Evolutionary conservation across 2,888 invertebrate genomes (phyloP), one percentile per base, ranked within the genome.

Genomic region (Drosophila aldrichi): DNA sequence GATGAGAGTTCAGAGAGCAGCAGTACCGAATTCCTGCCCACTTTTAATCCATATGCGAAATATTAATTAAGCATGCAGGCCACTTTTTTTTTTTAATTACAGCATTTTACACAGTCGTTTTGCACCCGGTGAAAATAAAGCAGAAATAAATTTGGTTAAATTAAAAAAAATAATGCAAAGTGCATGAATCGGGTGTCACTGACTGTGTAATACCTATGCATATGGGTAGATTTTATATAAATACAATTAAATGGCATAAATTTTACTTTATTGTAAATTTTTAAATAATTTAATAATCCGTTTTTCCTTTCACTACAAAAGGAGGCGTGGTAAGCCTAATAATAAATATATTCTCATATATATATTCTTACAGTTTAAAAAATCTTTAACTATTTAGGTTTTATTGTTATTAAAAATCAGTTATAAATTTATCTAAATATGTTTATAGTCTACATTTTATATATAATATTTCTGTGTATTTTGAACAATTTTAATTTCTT

Each of bases 1-100:
- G 32, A 32, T 32, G 10, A 22, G 22, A 32, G 22, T 14, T 16
- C 36, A 38, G 16, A 38, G 36, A 16, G 36, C 14, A 14, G 36
- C n/a, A n/a, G 34, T 46, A 38, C 10, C 29, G 52, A 44, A 66
- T 58, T 10, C 9, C 32, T 65, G 18, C 41, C 6, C 34, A 29
- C 20, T 38, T 44, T 40, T 56, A 57, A 49, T 51, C 22, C 34
- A 16, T 40, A 29, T 55, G n/a, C 25, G 12, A n/a, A 64, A 70
- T 57, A 64, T 46, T 55, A 71, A 72, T 72, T 63, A 56, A 58
- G 54, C 32, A n/a, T 43, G 6, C 12, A 44, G 1, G 18, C 7
- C n/a, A 41, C 20, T 29, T 36, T 36, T 57, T 7, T 25, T 20
- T 34, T 43, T 36, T 22, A 36, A 43, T 41, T 9, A 32, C 22